Evolutionary conservation across 1,140 invertebrate species (phyloP).

Genomic region (Polyergus mexicanus): DNA sequence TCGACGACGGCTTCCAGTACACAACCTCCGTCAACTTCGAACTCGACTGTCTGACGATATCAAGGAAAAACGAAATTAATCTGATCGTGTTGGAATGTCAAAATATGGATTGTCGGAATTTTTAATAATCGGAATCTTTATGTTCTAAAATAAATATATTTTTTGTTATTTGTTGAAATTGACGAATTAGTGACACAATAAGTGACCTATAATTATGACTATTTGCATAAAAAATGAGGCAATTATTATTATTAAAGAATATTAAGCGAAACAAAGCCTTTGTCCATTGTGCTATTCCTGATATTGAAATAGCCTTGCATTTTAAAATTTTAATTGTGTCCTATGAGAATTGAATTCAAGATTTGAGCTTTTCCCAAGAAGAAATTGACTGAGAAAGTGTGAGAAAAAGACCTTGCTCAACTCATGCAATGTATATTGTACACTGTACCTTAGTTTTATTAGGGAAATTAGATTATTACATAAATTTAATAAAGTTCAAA

Average conservation of each 20-base stretch:
- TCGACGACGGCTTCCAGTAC: slow-evolving; percentile 79
- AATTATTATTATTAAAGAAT: neutral
- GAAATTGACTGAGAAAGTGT: slow-evolving; percentile 42
- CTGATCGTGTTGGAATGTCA: slow-evolving; percentile 73
- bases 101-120: slow-evolving; percentile 18
- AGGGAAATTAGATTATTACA: slow-evolving; percentile 20
- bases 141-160: neutral
- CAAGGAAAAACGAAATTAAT: slow-evolving; percentile 74
- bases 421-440: slow-evolving; percentile 38
- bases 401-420: slow-evolving; percentile 59
- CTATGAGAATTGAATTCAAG: slow-evolving; percentile 45
- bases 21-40: slow-evolving; percentile 80
- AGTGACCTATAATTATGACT: neutral
- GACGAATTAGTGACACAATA: neutral
- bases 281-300: slow-evolving; percentile 28
- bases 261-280: neutral
- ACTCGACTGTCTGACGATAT: slow-evolving; percentile 85
- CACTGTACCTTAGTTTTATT: slow-evolving; percentile 48
- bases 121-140: neutral
- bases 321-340: slow-evolving; percentile 39
- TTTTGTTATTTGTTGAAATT: slow-evolving; percentile 33
- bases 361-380: slow-evolving; percentile 58
- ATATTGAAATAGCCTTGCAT: slow-evolving; percentile 49
- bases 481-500: slow-evolving; percentile 48
- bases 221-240: neutral